Evolutionary conservation across 2,888 invertebrate species (phyloP).

Genomic region (Tiphia femorata): DNA sequence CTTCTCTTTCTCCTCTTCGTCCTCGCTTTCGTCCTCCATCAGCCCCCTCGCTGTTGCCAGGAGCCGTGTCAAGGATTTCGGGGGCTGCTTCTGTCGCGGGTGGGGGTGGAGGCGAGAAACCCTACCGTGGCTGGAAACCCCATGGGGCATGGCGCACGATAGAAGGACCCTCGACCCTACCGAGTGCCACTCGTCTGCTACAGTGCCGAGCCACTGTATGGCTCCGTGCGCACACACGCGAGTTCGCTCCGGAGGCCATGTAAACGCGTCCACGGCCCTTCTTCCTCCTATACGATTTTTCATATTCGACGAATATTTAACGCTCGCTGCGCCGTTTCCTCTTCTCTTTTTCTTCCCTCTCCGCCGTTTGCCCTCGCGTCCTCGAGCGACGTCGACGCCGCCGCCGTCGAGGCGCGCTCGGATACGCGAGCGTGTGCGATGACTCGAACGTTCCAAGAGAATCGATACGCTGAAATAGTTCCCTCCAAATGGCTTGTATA

Average conservation of each 20-base stretch:
- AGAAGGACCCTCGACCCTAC: conserved; percentile 45
- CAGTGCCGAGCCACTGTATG: conserved; percentile 14
- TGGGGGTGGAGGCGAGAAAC: conserved; percentile 33
- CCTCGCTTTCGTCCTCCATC: not conserved
- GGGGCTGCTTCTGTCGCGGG: conserved; percentile 31
- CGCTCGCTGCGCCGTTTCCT: too few relatives aligned
- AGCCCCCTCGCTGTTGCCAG: conserved; percentile 2
- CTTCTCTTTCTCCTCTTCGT: not conserved
- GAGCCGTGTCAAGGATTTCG: conserved; percentile 33
- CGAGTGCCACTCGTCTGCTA: conserved; percentile 47
- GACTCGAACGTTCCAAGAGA: too few relatives aligned
- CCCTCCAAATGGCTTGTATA: too few relatives aligned
- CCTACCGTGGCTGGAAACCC: conserved; percentile 30
- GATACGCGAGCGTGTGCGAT: too few relatives aligned
- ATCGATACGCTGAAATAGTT: too few relatives aligned
- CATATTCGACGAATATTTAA: not conserved
- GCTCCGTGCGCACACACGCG: conserved; percentile 6
- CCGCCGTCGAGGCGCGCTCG: too few relatives aligned
- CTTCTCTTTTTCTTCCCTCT: not conserved
- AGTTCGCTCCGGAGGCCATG: conserved; percentile 9
- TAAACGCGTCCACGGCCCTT: conserved; percentile 1
- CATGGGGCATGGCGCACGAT: conserved; percentile 45
- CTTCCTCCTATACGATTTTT: not conserved
- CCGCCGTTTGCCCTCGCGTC: not conserved
- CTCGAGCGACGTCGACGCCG: too few relatives aligned